Evolutionary conservation across 2,888 invertebrate species (phyloP).

Genomic region (Ennomos fuscantarius): DNA sequence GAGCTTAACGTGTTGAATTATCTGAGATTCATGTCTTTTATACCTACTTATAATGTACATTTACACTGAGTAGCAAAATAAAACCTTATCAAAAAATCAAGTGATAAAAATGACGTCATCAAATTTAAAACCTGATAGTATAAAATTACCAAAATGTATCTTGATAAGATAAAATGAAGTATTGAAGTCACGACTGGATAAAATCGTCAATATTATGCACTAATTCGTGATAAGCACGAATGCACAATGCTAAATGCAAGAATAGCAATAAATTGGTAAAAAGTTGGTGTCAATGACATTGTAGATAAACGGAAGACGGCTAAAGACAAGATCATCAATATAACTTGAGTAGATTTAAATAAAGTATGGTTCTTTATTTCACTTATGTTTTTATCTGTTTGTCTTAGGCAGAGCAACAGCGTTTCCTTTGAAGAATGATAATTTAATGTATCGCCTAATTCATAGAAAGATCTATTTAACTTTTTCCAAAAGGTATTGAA

Average conservation of each 20-base stretch:
- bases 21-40: slow-evolving; percentile 3
- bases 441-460: too few relatives aligned
- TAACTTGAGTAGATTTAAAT: neutral
- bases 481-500: too few relatives aligned
- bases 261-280: slow-evolving; percentile 14
- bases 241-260: slow-evolving; percentile 24
- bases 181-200: slow-evolving; percentile 18
- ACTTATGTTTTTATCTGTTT: neutral
- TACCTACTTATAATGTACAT: slow-evolving; percentile 2
- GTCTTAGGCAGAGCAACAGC: too few relatives aligned
- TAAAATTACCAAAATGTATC: slow-evolving; percentile 25
- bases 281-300: slow-evolving; percentile 38
- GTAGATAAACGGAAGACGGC: slow-evolving; percentile 27
- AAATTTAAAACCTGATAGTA: slow-evolving; percentile 13
- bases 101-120: slow-evolving; percentile 17
- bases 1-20: slow-evolving; percentile 12
- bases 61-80: neutral
- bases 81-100: slow-evolving; percentile 7
- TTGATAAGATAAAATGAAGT: slow-evolving; percentile 30
- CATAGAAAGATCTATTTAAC: too few relatives aligned
- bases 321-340: slow-evolving; percentile 18
- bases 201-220: slow-evolving; percentile 22
- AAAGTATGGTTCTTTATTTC: slow-evolving; percentile 1
- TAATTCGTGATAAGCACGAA: slow-evolving; percentile 24
- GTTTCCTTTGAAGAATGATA: neutral